phyloP scores from a whole-genome alignment of 2,888 invertebrate species.

The Habroteleia sp. region DNA sequence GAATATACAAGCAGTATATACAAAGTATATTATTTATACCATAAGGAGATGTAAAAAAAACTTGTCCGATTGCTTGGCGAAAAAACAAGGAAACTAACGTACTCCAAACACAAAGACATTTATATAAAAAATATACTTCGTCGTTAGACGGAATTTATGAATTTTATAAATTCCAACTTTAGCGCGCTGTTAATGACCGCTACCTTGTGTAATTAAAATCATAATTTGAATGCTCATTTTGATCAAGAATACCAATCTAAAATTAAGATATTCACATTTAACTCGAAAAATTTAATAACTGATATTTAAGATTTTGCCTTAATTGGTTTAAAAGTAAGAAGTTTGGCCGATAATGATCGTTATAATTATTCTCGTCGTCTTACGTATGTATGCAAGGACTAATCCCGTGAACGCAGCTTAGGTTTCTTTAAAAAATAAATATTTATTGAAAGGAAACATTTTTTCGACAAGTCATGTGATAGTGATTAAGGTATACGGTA shows the following conservation, averaged over 20 bases:
- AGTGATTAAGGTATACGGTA: conserved; percentile 79
- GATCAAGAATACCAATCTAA: conserved; percentile 7
- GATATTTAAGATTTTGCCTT: conserved; percentile 35
- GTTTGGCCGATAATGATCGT: conserved; percentile 22
- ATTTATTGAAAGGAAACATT: conserved; percentile 63
- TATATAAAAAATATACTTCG: too few species aligned
- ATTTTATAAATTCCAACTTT: neutral
- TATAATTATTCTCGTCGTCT: conserved; percentile 27
- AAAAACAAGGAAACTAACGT: too few species aligned
- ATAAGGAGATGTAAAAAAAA: too few species aligned
- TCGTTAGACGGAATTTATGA: too few species aligned
- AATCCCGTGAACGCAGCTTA: conserved; percentile 22
- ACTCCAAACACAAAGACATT: too few species aligned
- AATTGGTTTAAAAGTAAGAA: conserved; percentile 36
- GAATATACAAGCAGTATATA: too few species aligned
- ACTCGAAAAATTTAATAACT: conserved; percentile 20
- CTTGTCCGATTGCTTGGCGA: too few species aligned
- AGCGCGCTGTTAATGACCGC: neutral
- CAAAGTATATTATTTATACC: too few species aligned
- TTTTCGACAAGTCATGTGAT: conserved; percentile 79
- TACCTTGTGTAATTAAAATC: neutral
- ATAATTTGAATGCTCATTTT: conserved; percentile 8
- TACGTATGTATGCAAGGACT: conserved; percentile 12
- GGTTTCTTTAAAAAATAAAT: conserved; percentile 45
- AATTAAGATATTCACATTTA: conserved; percentile 19